Evolutionary conservation across 2,113 vertebrate species (phyloP).

Genomic region (Upupa epops): DNA sequence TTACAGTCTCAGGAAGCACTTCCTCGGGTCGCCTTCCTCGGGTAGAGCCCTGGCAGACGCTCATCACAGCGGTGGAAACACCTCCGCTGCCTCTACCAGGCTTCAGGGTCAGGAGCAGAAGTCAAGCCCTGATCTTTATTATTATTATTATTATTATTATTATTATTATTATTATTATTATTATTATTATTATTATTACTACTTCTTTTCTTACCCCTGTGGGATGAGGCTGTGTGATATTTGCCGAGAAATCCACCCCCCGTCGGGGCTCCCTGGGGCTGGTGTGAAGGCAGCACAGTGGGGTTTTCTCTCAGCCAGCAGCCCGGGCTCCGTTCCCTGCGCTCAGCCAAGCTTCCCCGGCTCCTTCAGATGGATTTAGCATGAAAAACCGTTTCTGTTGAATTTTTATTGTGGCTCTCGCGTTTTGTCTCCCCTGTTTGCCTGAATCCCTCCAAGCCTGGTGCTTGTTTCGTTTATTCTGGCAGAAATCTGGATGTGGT

Average conservation of each 20-base stretch:
- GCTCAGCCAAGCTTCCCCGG: not conserved
- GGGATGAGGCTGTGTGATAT: not conserved
- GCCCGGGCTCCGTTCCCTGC: not conserved
- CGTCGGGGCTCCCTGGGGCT: not conserved
- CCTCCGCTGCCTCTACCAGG: not conserved
- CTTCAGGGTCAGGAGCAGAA: not conserved
- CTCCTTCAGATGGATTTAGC: not conserved
- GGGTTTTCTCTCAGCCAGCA: not conserved
- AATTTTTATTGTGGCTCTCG: not conserved
- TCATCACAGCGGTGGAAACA: not conserved
- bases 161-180: no score
- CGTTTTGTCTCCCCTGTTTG: not conserved
- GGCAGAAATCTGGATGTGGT: not conserved
- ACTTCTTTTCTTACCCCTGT: not conserved
- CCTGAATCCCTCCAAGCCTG: not conserved
- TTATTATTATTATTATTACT: no score
- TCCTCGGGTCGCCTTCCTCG: not conserved
- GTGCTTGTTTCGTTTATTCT: not conserved
- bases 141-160: no score
- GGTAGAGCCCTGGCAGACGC: not conserved
- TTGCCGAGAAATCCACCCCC: not conserved
- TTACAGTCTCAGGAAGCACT: not conserved
- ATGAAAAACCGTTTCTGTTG: not conserved
- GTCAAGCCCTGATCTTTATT: not conserved
- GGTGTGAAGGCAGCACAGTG: not conserved